Conservation (phyloP, 1,140 invertebrate species). For the Diprion similis region DNA sequence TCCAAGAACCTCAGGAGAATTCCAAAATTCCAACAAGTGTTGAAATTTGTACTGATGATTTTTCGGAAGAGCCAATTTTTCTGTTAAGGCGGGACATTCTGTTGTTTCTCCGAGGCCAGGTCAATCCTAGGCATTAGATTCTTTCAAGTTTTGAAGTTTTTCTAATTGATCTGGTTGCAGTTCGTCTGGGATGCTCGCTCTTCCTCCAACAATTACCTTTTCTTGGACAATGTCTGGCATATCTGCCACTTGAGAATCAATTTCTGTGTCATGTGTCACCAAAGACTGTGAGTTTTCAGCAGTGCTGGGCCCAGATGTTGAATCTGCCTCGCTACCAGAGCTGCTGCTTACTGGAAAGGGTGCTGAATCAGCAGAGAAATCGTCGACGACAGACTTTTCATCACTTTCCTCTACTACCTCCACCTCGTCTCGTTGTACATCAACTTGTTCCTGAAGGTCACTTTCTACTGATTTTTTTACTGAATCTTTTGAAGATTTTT, state of each 20-base stretch:
- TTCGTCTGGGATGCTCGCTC: conserved; percentile 84
- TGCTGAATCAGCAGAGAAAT: conserved; percentile 60
- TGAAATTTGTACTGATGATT: conserved; percentile 57
- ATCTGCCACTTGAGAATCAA: conserved; percentile 39
- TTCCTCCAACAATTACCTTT: conserved; percentile 73
- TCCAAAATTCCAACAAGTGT: conserved; percentile 55
- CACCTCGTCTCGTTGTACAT: conserved; percentile 38
- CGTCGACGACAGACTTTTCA: conserved; percentile 51
- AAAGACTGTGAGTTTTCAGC: conserved; percentile 66
- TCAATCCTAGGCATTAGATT: conserved; percentile 82
- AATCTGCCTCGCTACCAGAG: conserved; percentile 67
- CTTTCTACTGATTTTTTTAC: conserved; percentile 33
- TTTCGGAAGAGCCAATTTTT: conserved; percentile 55
- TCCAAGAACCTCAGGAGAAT: conserved; percentile 47
- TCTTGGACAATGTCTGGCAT: conserved; percentile 57
- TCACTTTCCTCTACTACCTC: conserved; percentile 44
- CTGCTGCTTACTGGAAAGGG: conserved; percentile 67
- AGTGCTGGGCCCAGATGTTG: conserved; percentile 67
- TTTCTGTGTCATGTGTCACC: conserved; percentile 46
- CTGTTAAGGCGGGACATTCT: conserved; percentile 48
- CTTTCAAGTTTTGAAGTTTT: conserved; percentile 83
- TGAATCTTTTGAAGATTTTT: conserved; percentile 26
- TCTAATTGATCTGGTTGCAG: conserved; percentile 84
- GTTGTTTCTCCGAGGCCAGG: conserved; percentile 52
- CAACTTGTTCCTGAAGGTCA: conserved; percentile 26